Base-by-base conservation (phyloP, 2,113 vertebrate genomes). In the Seriola aureovittata region DNA sequence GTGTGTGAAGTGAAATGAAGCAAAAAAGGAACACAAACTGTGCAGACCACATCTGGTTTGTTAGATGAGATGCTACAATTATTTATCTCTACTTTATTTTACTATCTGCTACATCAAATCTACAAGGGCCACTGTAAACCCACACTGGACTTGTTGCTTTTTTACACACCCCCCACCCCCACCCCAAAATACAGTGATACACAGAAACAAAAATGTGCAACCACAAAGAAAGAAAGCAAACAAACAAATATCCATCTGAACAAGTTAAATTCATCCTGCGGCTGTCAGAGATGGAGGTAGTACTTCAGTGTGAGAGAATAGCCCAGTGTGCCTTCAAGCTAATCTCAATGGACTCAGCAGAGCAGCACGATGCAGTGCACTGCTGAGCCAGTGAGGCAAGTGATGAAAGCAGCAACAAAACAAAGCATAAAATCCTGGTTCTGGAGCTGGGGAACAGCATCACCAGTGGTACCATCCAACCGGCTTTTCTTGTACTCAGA, bases 321-420 rank as follows among this genome's bases (percentile, higher is more conserved):
- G 48, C 71, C 60, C 44, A 1, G 25, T 57, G 68, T 68, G 78
- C 76, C 80, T 88, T 82, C 62, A 78, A 44, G 74, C 16, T 71
- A 57, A 80, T 90, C 85, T 80, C 78, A 64, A 52, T 59, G 68
- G 75, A 82, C 70, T 77, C 74, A 81, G 70, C 50, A 23, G 72
- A 71, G 84, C 75, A 44, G 71, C 75, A 68, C 21, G 40, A 80
- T n/a, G 57, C 58, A 71, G 69, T 38, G 14, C 3, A 46, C 50
- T 55, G 74, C 89, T 73, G 86, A 82, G 84, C 72, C 69, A 38
- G 46, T 8, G 78, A 73, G 83, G 40, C 65, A 23, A 71, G 66
- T 23, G 77, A 86, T 83, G 81, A 73, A 89, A 85, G 71, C 62
- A 66, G 81, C 71, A 81, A 77, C 59, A 74, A 48, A 84, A 89